Conservation (phyloP, 2,888 invertebrate genomes). For the Heliconius erato region DNA sequence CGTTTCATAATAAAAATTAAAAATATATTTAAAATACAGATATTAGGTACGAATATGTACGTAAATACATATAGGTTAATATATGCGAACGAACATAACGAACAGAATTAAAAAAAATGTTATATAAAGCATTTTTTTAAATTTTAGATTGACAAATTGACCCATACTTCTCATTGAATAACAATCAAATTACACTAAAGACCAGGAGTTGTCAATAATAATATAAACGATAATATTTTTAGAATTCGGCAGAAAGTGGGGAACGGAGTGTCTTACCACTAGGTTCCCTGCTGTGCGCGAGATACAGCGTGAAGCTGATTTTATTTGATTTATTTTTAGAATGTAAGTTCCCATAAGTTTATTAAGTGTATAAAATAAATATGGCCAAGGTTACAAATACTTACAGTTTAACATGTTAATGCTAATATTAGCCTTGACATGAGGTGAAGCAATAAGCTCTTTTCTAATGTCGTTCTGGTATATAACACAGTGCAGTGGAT, state of each 20-base stretch:
- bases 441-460: slow-evolving; percentile 18
- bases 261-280: too few relatives aligned
- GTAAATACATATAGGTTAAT: too few relatives aligned
- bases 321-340: background rate
- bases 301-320: too few relatives aligned
- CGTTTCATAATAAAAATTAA: too few relatives aligned
- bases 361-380: slow-evolving; percentile 15
- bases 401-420: slow-evolving; percentile 25
- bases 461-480: slow-evolving; percentile 1
- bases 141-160: too few relatives aligned
- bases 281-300: too few relatives aligned
- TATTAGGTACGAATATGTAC: too few relatives aligned
- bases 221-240: background rate
- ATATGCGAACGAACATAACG: too few relatives aligned
- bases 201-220: background rate
- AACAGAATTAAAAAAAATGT: too few relatives aligned
- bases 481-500: background rate
- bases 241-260: background rate
- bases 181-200: background rate
- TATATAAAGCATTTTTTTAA: too few relatives aligned
- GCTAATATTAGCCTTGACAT: slow-evolving; percentile 37
- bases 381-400: slow-evolving; percentile 12
- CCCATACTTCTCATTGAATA: background rate
- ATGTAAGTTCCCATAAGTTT: slow-evolving; percentile 3
- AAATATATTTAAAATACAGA: too few relatives aligned